Base-by-base conservation (phyloP, 2,888 invertebrate species). In the Ectobius pallidus region DNA sequence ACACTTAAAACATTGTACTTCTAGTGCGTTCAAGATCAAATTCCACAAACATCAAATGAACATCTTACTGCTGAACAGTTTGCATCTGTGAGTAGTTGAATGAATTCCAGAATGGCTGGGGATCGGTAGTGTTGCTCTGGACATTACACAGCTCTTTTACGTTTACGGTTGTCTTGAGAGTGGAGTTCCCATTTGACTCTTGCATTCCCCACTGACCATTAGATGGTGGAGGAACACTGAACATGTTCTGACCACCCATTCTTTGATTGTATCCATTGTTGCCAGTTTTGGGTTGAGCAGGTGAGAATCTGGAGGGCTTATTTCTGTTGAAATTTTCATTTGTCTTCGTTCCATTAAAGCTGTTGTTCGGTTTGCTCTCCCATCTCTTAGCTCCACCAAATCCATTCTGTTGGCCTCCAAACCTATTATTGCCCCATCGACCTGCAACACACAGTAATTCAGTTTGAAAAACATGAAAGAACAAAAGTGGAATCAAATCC, bases 371-470 rank as follows among this genome's bases (percentile, higher is more conserved):
- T 16, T 65, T 65, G 27, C 30, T 20, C 46, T 65, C 65, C 65
- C 65, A 65, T 39, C 65, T 65, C 27, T 46, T 65, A 6, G 46
- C 16, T 14, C 65, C 65, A 11, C 27, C 44, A 46, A 46, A 65
- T 18, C 65, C 65, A 65, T 27, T 65, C 30, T 27, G 44, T 4
- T 25, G 22, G 18, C 65, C 25, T 22, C 65, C 46, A 65, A 27
- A 65, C 1, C 65, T 46, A 63, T 22, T 63, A 25, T 22, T 42
- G 20, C 42, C 42, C 42, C 42, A 42, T 18, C 65, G 65, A 58
- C 58, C 58, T 58, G 58, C 32, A 16, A 16, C 4, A 52, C 3
- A 52, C 25, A 25, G 2, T 9, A 9, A 39, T 9, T n/a, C n/a
- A n/a, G n/a, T n/a, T n/a, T n/a, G n/a, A n/a, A n/a, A n/a, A n/a